Base-by-base conservation (phyloP, 2,888 invertebrate species). In the Apodemia duryi region DNA sequence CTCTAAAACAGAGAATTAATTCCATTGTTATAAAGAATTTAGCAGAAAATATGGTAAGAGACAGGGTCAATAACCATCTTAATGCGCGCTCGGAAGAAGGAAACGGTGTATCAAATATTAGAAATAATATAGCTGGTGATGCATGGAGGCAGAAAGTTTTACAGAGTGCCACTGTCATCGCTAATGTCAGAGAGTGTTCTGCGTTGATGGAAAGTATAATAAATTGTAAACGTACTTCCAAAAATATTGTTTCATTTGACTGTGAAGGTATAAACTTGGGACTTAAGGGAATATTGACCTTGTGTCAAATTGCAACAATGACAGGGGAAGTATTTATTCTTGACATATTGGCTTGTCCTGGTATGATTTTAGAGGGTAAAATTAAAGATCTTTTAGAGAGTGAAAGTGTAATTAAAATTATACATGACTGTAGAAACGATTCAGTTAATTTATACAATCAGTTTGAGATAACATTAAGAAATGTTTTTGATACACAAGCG, bases 191-290 rank as follows among this genome's bases (percentile, higher is more conserved):
- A 77, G 97, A 97, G 78, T 95, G 96, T 81, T 92, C 95, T 57
- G 94, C 95, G 76, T 93, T 97, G 67, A 94, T 96, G 64, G 95
- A 96, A 63, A 95, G 95, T 68, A 94, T 96, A 70, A 93, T 95
- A 81, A 93, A 93, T 72, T 92, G 93, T 66, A 92, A 88, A 76
- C 86, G 90, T 64, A 88, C 88, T 68, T 78, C 88, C 65, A 93
- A 93, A 74, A 93, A 94, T 65, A 94, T 95, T 67, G 93, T 98
- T 32, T 97, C 97, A 0, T 94, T 98, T 77, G 98, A 98, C 82
- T 97, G 97, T 75, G 98, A 98, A 89, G 98, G 98, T 21, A 96
- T 98, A 65, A 98, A 98, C 86, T 92, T 98, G 68, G 98, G 98
- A 32, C 92, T 95, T 1, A 97, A 97, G 81, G 98, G 98, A 28